Conservation (phyloP, 2,888 invertebrate species). For the Timema podura region DNA sequence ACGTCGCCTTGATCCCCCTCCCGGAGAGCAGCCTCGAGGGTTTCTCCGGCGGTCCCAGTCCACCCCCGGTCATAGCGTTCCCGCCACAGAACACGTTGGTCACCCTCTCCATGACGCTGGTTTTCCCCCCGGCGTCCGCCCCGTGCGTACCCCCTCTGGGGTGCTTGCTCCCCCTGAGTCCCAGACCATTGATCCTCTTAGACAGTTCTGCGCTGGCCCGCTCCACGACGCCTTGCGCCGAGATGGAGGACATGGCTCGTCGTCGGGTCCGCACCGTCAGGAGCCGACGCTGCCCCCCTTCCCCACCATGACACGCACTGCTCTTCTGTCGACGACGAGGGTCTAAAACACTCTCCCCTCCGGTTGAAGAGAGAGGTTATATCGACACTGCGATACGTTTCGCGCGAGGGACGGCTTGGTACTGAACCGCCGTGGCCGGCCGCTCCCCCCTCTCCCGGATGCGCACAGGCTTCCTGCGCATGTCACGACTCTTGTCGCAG, state of each 20-base stretch:
- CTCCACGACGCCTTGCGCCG: constrained; percentile 87
- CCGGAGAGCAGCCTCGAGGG: constrained; percentile 45
- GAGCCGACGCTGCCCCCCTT: not conserved
- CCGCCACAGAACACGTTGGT: constrained; percentile 83
- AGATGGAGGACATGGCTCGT: constrained; percentile 58
- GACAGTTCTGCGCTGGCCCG: constrained; percentile 86
- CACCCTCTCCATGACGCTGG: constrained; percentile 81
- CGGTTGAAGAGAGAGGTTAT: not conserved
- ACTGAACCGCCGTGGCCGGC: constrained; percentile 15
- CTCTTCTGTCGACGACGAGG: not conserved
- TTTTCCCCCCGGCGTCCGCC: constrained; percentile 47
- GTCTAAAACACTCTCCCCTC: not conserved
- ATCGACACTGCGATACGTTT: not conserved
- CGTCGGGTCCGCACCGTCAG: not conserved
- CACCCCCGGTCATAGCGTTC: constrained; percentile 41
- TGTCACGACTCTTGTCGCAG: too few relatives aligned
- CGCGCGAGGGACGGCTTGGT: constrained; percentile 23
- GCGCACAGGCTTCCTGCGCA: not conserved
- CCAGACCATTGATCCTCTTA: constrained; percentile 81
- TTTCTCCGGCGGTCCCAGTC: constrained; percentile 47
- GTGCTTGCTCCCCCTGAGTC: constrained; percentile 60
- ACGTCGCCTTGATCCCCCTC: constrained; percentile 34
- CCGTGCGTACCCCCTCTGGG: constrained; percentile 45
- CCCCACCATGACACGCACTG: not conserved
- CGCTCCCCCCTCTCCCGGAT: not conserved